These are phyloP conservation scores for Meiosimyza decipiens DNA, from an alignment of 2,888 invertebrate genomes.

Conservation along the genomic window DNA sequence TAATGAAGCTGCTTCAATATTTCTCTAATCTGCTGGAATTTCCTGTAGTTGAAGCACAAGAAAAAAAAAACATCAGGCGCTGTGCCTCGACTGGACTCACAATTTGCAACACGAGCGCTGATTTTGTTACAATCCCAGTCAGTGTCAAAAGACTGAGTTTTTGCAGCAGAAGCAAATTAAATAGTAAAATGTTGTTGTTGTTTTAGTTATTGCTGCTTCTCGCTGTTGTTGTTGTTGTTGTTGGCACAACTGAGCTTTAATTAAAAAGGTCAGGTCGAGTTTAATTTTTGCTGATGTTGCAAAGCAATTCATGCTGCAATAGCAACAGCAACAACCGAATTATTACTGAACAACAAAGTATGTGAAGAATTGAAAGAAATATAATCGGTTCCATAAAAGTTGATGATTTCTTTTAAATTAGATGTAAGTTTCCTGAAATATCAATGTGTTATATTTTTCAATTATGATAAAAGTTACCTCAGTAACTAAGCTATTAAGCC, in stretches of 20 bases:
- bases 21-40: not conserved
- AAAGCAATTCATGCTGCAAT: not conserved
- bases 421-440: not conserved
- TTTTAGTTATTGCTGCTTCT: slow-evolving; percentile 28
- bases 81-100: not conserved
- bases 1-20: slow-evolving; percentile 1
- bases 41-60: not conserved
- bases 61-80: too few relatives aligned
- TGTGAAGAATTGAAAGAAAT: too few relatives aligned
- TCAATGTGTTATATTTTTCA: not conserved
- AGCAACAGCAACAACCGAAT: not conserved
- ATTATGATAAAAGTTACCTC: not conserved
- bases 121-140: slow-evolving; percentile 8
- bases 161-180: not conserved
- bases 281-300: slow-evolving; percentile 35
- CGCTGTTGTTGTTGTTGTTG: slow-evolving; percentile 36
- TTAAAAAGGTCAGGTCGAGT: slow-evolving; percentile 43
- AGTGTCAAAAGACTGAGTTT: slow-evolving; percentile 24
- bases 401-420: not conserved
- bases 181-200: slow-evolving; percentile 31
- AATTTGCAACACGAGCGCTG: not conserved
- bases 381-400: not conserved
- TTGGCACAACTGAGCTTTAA: slow-evolving; percentile 40
- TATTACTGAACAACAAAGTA: too few relatives aligned
- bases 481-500: too few relatives aligned